Evolutionary conservation across 2,797 vertebrate species (phyloP).

Genomic region (Limosa lapponica): DNA sequence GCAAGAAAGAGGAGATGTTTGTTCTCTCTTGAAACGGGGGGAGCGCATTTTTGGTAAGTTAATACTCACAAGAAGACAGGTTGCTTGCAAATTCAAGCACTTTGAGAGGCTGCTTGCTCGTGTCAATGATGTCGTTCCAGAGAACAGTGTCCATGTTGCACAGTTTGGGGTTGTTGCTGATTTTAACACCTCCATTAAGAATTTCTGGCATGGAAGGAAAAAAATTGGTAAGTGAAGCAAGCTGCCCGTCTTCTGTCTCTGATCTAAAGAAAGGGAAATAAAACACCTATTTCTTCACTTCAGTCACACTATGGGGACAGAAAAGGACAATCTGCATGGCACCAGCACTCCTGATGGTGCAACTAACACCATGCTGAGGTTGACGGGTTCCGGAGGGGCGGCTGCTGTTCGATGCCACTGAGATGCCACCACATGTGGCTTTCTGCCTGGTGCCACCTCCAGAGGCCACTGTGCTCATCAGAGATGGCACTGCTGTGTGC

Average conservation of each 20-base stretch:
- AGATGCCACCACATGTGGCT: background rate
- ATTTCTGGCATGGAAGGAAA: conserved; percentile 84
- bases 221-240: background rate
- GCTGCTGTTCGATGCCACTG: background rate
- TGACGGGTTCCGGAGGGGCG: fast-evolving
- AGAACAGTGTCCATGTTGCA: conserved; percentile 90
- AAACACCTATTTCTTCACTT: background rate
- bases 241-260: background rate
- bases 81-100: conserved; percentile 60
- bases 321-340: background rate
- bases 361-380: background rate
- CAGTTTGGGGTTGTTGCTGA: conserved; percentile 82
- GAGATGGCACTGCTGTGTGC: background rate
- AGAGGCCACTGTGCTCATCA: background rate
- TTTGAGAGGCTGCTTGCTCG: conserved; percentile 63
- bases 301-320: background rate
- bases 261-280: background rate
- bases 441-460: background rate
- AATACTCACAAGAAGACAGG: conserved; percentile 80
- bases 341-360: background rate
- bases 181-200: conserved; percentile 88
- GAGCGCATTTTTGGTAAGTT: background rate
- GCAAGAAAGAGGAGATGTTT: fast-evolving
- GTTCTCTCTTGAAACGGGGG: background rate
- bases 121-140: conserved; percentile 90